Evolutionary conservation across 2,797 vertebrate genomes (phyloP).

Genomic region (Mormyrops attenuatus): DNA sequence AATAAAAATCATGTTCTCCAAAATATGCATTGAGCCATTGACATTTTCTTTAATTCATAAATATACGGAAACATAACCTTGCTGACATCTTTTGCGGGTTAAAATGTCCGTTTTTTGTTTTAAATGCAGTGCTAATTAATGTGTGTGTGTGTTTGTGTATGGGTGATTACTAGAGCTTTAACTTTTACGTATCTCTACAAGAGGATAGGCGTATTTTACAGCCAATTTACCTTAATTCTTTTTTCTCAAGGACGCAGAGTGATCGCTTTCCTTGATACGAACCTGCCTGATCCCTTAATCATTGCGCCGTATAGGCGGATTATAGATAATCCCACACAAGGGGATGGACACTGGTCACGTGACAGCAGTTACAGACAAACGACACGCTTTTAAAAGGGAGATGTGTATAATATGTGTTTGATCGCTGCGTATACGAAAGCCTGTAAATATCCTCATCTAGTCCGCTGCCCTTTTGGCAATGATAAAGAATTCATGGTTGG

Average conservation of each 20-base stretch:
- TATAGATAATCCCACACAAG: neutral
- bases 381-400: neutral
- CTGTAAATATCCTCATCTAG: neutral
- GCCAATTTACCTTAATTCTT: neutral
- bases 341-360: neutral
- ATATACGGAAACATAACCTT: neutral
- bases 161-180: neutral
- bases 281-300: neutral
- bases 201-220: neutral
- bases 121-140: neutral
- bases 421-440: neutral
- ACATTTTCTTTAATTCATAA: neutral
- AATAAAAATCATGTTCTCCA: neutral
- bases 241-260: neutral
- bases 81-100: neutral
- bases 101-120: neutral
- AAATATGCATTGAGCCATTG: neutral
- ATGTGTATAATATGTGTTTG: neutral
- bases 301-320: neutral
- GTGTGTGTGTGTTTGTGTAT: neutral
- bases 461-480: neutral
- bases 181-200: neutral
- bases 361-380: neutral
- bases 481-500: neutral
- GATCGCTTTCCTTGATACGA: neutral